Conservation (phyloP, 2,113 vertebrate species). For the Pheucticus melanocephalus region DNA sequence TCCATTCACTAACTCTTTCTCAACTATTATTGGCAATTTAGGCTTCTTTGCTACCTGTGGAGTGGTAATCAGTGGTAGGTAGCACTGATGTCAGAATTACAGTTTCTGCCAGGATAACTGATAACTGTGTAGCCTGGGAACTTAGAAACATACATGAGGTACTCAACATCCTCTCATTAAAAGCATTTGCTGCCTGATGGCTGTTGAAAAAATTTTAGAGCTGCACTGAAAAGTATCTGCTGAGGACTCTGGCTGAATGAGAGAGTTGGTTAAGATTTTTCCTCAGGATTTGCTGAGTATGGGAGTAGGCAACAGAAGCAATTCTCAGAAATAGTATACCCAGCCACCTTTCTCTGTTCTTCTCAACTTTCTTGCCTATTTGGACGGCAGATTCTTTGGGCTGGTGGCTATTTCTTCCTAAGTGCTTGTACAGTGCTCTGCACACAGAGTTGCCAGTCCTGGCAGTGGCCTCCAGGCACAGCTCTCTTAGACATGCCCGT, state of each 20-base stretch:
- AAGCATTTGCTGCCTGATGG: background rate
- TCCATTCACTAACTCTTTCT: background rate
- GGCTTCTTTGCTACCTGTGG: background rate
- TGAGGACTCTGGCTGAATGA: background rate
- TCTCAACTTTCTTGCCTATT: background rate
- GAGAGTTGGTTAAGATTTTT: background rate
- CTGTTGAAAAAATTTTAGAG: background rate
- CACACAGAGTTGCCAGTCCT: background rate
- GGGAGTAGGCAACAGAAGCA: background rate
- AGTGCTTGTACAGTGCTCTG: background rate
- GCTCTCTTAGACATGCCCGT: background rate
- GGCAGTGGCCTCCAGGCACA: background rate
- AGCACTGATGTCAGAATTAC: constrained; percentile 8
- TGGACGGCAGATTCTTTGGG: background rate
- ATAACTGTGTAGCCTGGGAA: background rate
- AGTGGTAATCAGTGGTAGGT: constrained; percentile 5
- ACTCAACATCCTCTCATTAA: background rate
- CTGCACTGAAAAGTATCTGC: background rate
- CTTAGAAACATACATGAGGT: background rate
- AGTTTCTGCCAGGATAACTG: background rate
- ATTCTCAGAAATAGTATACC: background rate
- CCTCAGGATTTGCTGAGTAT: background rate
- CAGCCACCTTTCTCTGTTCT: background rate
- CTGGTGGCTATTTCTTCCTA: background rate
- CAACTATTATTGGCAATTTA: constrained; percentile 34